These are phyloP conservation scores for Enhydra lutris DNA, from an alignment of 2,113 vertebrate genomes.

Conservation along the genomic window DNA sequence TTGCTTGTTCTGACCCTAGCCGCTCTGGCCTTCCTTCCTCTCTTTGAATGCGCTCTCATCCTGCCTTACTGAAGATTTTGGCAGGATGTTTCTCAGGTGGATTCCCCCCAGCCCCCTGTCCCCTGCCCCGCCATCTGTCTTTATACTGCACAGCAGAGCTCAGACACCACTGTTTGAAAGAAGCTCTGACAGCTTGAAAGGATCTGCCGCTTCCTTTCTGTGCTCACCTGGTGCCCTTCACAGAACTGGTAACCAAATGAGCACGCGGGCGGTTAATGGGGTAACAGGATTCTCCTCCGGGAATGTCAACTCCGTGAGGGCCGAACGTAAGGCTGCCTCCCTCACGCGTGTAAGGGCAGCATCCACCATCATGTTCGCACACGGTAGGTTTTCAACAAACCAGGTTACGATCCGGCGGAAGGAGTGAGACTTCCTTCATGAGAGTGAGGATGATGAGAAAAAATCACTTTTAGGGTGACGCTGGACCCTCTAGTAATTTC, in stretches of 20 bases:
- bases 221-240: not conserved
- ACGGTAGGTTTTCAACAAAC: not conserved
- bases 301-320: not conserved
- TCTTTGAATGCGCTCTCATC: not conserved
- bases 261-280: accelerated
- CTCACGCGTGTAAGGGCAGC: accelerated
- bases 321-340: not conserved
- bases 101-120: not conserved
- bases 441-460: not conserved
- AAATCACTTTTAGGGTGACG: not conserved
- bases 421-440: not conserved
- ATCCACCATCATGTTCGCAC: no score
- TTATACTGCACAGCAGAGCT: not conserved
- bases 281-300: not conserved
- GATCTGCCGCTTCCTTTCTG: not conserved
- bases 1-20: accelerated
- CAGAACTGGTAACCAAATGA: not conserved
- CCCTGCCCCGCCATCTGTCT: no score
- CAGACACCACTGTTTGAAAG: not conserved
- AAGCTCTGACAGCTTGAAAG: not conserved
- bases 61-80: not conserved
- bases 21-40: not conserved
- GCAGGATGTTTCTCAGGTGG: not conserved
- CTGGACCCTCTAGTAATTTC: not conserved
- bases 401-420: not conserved